Evolutionary conservation across 1,140 invertebrate genomes (phyloP).

Genomic region (Druon quercuslanigerum): DNA sequence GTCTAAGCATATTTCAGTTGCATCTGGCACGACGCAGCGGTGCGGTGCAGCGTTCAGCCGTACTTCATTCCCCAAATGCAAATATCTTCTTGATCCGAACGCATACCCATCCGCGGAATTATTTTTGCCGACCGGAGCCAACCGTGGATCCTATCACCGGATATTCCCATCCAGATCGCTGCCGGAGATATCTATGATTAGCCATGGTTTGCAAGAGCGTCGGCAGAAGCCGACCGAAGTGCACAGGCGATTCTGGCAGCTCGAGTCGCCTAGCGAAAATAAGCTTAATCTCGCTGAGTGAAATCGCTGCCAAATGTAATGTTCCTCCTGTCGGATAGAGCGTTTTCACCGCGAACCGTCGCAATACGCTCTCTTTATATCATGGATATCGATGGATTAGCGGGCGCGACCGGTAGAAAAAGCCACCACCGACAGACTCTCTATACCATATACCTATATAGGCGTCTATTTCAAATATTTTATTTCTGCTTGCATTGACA

Average conservation of each 20-base stretch:
- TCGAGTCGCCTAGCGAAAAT: conserved; percentile 66
- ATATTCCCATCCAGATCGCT: conserved; percentile 39
- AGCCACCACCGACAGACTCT: conserved; percentile 42
- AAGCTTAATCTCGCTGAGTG: conserved; percentile 73
- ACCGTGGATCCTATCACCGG: conserved; percentile 34
- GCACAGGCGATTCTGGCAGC: conserved; percentile 60
- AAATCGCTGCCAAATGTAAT: conserved; percentile 64
- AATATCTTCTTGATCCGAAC: conserved; percentile 1
- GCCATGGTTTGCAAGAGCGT: conserved; percentile 33
- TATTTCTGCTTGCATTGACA: conserved; percentile 66
- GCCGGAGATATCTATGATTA: conserved; percentile 48
- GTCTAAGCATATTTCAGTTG: neutral
- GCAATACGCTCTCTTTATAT: conserved; percentile 42
- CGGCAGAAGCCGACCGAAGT: conserved; percentile 32
- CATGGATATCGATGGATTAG: conserved; percentile 54
- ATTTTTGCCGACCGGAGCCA: conserved; percentile 29
- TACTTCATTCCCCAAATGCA: neutral
- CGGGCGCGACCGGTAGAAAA: conserved; percentile 48
- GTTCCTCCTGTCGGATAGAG: conserved; percentile 46
- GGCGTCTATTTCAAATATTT: conserved; percentile 66
- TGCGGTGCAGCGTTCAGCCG: neutral
- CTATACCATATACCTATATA: conserved; percentile 25
- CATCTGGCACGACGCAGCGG: neutral
- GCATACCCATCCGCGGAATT: conserved; percentile 31
- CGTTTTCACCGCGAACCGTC: conserved; percentile 42